These are phyloP conservation scores for Malacosoma neustria DNA, from an alignment of 2,888 invertebrate species.

Conservation along the genomic window DNA sequence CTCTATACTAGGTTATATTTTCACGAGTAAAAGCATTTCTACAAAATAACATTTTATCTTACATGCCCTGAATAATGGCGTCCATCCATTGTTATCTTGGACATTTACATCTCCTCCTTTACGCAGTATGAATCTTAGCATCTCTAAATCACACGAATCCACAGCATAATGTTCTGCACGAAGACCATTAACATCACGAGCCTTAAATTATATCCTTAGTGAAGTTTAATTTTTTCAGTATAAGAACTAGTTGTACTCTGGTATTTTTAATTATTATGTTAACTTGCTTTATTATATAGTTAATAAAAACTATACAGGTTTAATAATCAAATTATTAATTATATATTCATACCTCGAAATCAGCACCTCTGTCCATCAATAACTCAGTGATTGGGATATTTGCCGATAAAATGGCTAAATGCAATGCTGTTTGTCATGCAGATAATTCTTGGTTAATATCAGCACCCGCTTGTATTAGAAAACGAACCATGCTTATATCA, in stretches of 20 bases:
- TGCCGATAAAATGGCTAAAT: constrained; percentile 53
- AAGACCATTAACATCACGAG: constrained; percentile 59
- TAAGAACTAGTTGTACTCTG: no score
- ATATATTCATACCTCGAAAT: constrained; percentile 36
- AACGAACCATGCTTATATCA: constrained; percentile 47
- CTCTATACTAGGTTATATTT: no score
- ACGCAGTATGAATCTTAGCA: constrained; percentile 36
- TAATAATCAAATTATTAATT: no score
- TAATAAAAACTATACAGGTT: no score
- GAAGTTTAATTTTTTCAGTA: no score
- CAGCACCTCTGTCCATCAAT: constrained; percentile 64
- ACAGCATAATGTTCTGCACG: constrained; percentile 71
- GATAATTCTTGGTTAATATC: constrained; percentile 50
- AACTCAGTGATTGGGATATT: constrained; percentile 39
- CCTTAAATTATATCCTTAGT: constrained; percentile 21
- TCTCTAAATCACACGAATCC: constrained; percentile 54
- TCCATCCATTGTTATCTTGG: constrained; percentile 66
- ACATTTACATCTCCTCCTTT: constrained; percentile 42
- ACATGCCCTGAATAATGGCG: constrained; percentile 71
- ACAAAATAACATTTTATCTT: constrained; percentile 4
- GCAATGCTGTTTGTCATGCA: constrained; percentile 59
- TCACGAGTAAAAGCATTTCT: neutral
- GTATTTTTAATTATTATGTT: no score
- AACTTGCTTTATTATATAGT: no score
- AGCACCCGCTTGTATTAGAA: constrained; percentile 59